phyloP scores from a whole-genome alignment of 2,888 invertebrate species.

The Isotomurus palustris region DNA sequence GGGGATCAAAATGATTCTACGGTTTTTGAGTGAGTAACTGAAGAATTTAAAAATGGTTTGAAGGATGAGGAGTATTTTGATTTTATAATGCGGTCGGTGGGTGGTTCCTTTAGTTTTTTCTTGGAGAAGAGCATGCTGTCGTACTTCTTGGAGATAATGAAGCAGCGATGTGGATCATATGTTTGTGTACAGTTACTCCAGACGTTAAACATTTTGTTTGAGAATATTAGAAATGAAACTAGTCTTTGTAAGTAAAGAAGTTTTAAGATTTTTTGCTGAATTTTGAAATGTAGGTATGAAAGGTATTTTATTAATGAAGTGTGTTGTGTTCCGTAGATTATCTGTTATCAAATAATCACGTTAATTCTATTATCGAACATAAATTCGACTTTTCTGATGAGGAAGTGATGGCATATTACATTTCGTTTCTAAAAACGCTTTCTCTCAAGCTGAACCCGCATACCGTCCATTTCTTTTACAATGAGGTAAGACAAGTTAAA shows the following conservation, averaged over 20 bases:
- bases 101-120: conserved; percentile 72
- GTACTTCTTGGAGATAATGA: conserved; percentile 94
- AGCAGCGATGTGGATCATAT: conserved; percentile 93
- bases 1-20: conserved; percentile 99
- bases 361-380: conserved; percentile 98
- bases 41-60: neutral
- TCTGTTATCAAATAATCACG: conserved; percentile 97
- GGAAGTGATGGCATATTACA: conserved; percentile 99
- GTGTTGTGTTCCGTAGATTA: conserved; percentile 69
- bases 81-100: neutral
- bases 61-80: conserved; percentile 2
- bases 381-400: conserved; percentile 99
- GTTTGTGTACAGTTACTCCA: conserved; percentile 97
- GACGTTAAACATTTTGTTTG: conserved; percentile 97
- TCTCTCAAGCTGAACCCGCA: conserved; percentile 95
- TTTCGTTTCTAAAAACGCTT: conserved; percentile 96
- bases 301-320: neutral
- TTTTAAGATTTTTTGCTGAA: neutral
- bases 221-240: conserved; percentile 98
- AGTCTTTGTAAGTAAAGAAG: conserved; percentile 82
- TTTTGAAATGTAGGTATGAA: neutral
- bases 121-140: conserved; percentile 99
- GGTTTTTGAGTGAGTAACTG: conserved; percentile 88
- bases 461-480: conserved; percentile 99
- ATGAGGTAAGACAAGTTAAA: conserved; percentile 67